A percentile compares a stretch with the other conserved stretches of the same genome.
phyloP scores from a whole-genome alignment of 2,797 vertebrate species.

The Arctocebus calabarensis region DNA sequence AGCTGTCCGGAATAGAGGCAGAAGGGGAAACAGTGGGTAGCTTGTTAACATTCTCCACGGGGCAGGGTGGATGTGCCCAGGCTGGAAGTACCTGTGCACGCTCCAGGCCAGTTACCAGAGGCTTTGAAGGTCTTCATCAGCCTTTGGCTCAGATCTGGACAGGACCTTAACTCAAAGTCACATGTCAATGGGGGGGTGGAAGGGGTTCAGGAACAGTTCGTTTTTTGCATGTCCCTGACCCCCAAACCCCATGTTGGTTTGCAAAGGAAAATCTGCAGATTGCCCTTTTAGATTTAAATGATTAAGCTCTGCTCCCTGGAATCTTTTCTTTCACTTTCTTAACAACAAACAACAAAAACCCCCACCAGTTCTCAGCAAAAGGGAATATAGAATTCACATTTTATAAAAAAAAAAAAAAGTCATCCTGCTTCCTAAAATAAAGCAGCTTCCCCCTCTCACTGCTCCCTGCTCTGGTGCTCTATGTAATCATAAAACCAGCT shows the following conservation, averaged over 20 bases:
- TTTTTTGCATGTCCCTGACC: too few species aligned
- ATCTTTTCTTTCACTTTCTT: neutral
- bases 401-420: slow-evolving; percentile 61
- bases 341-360: neutral
- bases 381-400: neutral
- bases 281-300: neutral
- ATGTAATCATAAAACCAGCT: slow-evolving; percentile 85
- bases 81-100: neutral
- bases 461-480: slow-evolving; percentile 81
- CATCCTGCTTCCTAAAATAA: slow-evolving; percentile 56
- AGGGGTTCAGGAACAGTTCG: too few species aligned
- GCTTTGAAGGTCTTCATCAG: neutral
- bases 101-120: neutral
- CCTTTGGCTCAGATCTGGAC: neutral
- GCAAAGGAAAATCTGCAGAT: neutral
- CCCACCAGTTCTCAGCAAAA: slow-evolving; percentile 25
- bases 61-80: neutral
- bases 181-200: too few species aligned
- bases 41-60: neutral
- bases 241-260: too few species aligned
- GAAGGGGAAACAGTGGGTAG: slow-evolving; percentile 65
- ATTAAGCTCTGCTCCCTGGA: slow-evolving; percentile 10
- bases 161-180: neutral
- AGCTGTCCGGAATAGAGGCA: slow-evolving; percentile 26
- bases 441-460: slow-evolving; percentile 76